Conservation (phyloP, 2,113 vertebrate species). For the Microcebus ravelobensis region DNA sequence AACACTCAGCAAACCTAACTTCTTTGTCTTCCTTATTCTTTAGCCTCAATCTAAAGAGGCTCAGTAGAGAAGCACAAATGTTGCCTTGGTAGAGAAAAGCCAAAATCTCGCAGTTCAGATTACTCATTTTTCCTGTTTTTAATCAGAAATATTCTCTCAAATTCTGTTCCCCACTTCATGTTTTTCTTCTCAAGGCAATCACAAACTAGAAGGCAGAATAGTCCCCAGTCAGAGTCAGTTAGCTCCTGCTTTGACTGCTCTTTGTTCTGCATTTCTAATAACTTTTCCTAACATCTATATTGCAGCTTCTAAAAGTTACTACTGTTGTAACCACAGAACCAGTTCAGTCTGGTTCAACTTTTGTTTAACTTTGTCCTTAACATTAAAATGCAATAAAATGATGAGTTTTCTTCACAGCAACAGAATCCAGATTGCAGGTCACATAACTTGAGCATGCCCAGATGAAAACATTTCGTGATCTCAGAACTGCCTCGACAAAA, state of each 20-base stretch:
- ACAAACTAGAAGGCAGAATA: neutral
- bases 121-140: neutral
- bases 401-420: too few relatives aligned
- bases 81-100: too few relatives aligned
- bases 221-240: neutral
- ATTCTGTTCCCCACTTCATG: too few relatives aligned
- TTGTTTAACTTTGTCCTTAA: too few relatives aligned
- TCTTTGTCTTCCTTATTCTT: neutral
- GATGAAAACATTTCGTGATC: too few relatives aligned
- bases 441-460: too few relatives aligned
- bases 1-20: neutral
- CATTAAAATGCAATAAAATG: too few relatives aligned
- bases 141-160: neutral
- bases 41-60: neutral
- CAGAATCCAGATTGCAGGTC: too few relatives aligned
- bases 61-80: neutral
- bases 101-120: neutral
- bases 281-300: neutral
- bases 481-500: too few relatives aligned
- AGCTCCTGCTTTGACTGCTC: too few relatives aligned
- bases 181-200: neutral
- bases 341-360: too few relatives aligned
- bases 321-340: neutral
- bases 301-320: neutral
- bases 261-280: neutral